Base-by-base conservation (phyloP, 2,888 invertebrate species). In the Hydrotaea cyrtoneurina region DNA sequence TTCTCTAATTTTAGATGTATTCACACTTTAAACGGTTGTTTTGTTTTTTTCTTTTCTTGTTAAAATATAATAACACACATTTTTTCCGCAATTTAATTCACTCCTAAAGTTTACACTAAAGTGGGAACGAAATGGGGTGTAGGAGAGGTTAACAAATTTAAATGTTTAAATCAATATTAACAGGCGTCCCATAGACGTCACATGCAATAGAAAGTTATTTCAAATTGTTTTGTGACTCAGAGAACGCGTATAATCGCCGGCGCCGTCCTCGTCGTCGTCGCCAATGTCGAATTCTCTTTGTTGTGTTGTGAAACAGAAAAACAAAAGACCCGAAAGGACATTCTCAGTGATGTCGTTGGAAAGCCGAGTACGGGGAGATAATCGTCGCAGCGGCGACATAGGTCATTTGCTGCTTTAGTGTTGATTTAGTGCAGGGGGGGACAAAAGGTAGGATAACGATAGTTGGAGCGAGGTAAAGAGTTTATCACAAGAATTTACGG, bases 91-190 rank as follows among this genome's bases (percentile, higher is more conserved):
- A 31, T 55, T 72, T 72, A 31, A 17, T 66, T 11, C 26, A 36
- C 50, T 13, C 39, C 0, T 0, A 8, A 39, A 39, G 10, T 13
- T 39, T 2, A 66, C 43, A 36, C 62, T 50, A n/a, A 2, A n/a
- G 2, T 26, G 0, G 43, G 17, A 64, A 64, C 36, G 36, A 13
- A 26, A 57, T 15, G 59, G 15, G 26, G 57, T 21, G 57, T 1
- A 26, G 26, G 15, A 21, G 55, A 8, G 55, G 55, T 43, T 39
- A 13, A 72, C 1, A 55, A 13, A 57, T 53, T 64, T 64, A 21
- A 46, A 69, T 57, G 23, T 66, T 76, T 39, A 59, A 83, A 83
- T 83, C 78, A 64, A 80, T 80, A 78, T 46, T 71, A 78, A 5
- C 13, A 62, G 80, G 69, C 74, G 80, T 78, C 83, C 55, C 21